Evolutionary conservation across 2,888 invertebrate species (phyloP), one percentile per base, ranked within the genome.

Genomic region (Keiferia lycopersicella): DNA sequence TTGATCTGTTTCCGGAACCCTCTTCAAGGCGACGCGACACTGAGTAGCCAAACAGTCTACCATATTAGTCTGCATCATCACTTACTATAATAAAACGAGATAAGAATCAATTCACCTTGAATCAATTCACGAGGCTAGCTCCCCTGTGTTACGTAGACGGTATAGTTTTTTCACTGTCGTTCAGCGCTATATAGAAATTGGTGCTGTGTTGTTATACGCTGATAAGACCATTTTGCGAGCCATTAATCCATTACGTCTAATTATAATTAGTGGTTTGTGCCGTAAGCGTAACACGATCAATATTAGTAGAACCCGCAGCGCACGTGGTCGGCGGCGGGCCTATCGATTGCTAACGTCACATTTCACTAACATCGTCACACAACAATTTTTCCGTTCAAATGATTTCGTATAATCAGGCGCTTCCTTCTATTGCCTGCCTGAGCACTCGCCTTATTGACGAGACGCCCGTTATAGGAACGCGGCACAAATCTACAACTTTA

Each of bases 281-380:
- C 50, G 20, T 53, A 18, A 48, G 34, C 48, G 18, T 18, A 41
- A 53, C 51, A 12, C 51, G 63, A 59, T 41, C 63, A 38, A 63
- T 63, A 57, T 45, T 26, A 39, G 34, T 45, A 18, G 57, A 58
- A 58, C 63, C 58, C 6, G 48, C 20, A 4, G 26, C 57, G 48
- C 58, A 63, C 58, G 58, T 53, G 50, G 45, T 39, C 34, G 4
- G 39, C 38, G 16, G 30, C 6, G 4, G 45, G 16, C 51, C 51
- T 20, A 60, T 60, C 45, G 60, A 60, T 60, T 60, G 22, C 51
- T 56, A 34, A 7, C 45, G 45, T 60, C 41, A 60, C 45, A 45
- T 60, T 60, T 60, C 26, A 60, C 51, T 22, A 53, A 22, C 51
- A 53, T 22, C 22, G 51, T 53, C 51, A 53, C 22, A 53, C 22